A percentile compares a stretch with the other conserved stretches of the same genome.
Evolutionary conservation across 2,797 vertebrate species (phyloP).

Genomic region (Cynopterus sphinx): DNA sequence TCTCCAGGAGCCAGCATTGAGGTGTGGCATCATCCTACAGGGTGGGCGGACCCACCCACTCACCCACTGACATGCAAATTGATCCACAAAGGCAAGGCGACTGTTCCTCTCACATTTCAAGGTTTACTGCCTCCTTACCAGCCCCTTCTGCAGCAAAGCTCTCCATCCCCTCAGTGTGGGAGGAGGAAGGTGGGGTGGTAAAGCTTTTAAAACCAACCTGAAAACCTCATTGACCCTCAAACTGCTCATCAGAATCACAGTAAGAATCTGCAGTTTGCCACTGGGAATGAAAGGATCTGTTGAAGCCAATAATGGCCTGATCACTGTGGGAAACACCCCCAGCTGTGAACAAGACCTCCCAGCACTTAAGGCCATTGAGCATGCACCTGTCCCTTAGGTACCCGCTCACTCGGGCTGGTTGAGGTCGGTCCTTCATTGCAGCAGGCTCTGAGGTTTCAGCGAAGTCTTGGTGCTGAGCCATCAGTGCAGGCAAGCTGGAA

Average conservation of each 20-base stretch:
- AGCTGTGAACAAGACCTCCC: fast-evolving
- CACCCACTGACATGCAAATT: neutral
- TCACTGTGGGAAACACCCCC: neutral
- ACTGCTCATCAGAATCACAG: neutral
- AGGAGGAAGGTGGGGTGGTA: neutral
- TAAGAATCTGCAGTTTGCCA: neutral
- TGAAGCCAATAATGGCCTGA: fast-evolving
- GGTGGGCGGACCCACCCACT: neutral
- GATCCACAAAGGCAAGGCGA: fast-evolving
- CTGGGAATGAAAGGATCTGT: neutral
- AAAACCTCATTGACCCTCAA: neutral
- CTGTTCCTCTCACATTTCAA: neutral
- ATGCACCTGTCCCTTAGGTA: neutral
- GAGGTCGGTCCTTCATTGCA: fast-evolving
- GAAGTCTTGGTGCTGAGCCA: fast-evolving
- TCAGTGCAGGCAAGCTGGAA: neutral
- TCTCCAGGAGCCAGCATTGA: neutral
- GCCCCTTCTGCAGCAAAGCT: neutral
- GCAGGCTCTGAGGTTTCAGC: neutral
- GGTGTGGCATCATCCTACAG: too few relatives aligned
- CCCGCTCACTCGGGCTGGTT: fast-evolving
- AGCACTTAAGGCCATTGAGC: fast-evolving
- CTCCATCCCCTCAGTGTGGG: neutral
- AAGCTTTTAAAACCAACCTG: neutral
- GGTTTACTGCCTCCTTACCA: neutral